phyloP scores from a whole-genome alignment of 2,797 vertebrate species.

The Octomys mimax region DNA sequence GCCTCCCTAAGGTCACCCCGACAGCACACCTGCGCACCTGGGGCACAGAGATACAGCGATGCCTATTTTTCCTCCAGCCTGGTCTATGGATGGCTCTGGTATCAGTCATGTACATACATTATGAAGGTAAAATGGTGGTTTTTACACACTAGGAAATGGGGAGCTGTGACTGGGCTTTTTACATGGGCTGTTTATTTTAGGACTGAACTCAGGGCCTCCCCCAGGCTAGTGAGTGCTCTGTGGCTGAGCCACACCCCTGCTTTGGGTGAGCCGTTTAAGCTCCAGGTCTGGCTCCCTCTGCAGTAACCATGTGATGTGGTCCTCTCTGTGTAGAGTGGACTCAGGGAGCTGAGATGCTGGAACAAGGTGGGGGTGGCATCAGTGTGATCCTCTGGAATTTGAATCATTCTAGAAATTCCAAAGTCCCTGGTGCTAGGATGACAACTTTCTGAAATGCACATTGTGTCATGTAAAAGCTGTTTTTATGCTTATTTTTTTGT shows the following conservation, averaged over 20 bases:
- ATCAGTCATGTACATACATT: not conserved
- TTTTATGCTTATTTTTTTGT: not conserved
- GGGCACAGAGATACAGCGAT: not conserved
- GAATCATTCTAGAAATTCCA: not conserved
- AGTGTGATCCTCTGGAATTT: not conserved
- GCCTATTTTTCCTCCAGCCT: not conserved
- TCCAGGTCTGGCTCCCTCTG: not conserved
- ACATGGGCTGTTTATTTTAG: not conserved
- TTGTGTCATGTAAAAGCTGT: not conserved
- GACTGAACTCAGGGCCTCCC: not conserved
- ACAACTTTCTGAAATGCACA: not conserved
- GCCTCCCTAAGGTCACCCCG: not conserved
- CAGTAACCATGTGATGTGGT: not conserved
- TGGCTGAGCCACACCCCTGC: not conserved
- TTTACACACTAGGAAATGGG: not conserved
- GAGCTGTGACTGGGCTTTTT: not conserved
- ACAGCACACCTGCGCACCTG: not conserved
- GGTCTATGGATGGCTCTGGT: not conserved
- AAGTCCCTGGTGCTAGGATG: not conserved
- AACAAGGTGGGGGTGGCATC: not conserved
- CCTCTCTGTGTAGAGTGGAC: not conserved
- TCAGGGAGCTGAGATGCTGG: not conserved
- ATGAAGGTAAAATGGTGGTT: not conserved
- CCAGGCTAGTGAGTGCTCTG: not conserved
- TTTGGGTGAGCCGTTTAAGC: not conserved